These are phyloP conservation scores for Danaus chrysippus DNA, from an alignment of 2,888 invertebrate species.

Conservation along the genomic window DNA sequence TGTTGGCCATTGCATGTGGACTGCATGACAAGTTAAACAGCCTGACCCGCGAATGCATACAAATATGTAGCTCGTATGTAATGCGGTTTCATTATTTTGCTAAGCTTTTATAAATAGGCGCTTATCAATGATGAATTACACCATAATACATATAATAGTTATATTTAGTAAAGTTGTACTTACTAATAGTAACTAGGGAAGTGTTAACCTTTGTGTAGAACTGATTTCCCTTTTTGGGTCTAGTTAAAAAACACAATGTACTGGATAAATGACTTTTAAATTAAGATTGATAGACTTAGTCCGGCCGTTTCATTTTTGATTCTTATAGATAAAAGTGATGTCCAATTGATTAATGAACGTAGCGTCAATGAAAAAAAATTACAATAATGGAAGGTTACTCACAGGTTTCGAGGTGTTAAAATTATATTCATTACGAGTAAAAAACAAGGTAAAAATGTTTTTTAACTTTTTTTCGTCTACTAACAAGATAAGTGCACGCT, in stretches of 20 bases:
- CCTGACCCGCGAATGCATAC: slow-evolving; percentile 25
- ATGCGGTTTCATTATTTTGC: slow-evolving; percentile 20
- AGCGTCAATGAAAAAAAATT: not conserved
- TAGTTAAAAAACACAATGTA: no score
- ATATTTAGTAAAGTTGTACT: no score
- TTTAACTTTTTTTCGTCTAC: slow-evolving; percentile 15
- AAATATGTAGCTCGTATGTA: slow-evolving; percentile 17
- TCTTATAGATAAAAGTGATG: slow-evolving; percentile 3
- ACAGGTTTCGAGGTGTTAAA: no score
- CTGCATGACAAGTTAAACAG: slow-evolving; percentile 18
- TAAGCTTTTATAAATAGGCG: slow-evolving; percentile 9
- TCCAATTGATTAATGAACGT: slow-evolving; percentile 3
- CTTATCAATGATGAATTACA: slow-evolving; percentile 1
- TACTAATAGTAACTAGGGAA: no score
- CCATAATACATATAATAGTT: not conserved
- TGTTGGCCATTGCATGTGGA: slow-evolving; percentile 10
- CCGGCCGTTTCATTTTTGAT: not conserved
- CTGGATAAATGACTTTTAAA: slow-evolving; percentile 1
- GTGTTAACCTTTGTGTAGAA: no score
- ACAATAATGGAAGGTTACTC: not conserved
- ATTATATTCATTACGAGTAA: not conserved
- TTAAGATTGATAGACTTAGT: slow-evolving; percentile 1
- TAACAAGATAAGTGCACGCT: slow-evolving; percentile 25
- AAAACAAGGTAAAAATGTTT: slow-evolving; percentile 4
- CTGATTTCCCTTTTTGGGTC: no score